Percentiles rank a stretch among this genome's conserved stretches.
phyloP scores from a whole-genome alignment of 2,888 invertebrate species.

The Colletes collaris region DNA sequence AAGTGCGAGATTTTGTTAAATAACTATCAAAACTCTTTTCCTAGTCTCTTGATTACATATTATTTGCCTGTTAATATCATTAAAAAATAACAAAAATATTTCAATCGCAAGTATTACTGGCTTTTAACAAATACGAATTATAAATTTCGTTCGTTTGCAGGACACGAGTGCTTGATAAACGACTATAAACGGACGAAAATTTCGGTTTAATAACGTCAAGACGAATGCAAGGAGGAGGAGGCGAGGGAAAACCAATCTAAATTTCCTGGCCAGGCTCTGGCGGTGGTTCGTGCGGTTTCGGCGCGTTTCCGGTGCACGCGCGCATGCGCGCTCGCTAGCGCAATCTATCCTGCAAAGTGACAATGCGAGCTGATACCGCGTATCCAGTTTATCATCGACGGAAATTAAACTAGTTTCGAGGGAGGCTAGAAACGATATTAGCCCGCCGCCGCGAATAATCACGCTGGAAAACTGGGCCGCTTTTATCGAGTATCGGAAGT shows the following conservation, averaged over 20 bases:
- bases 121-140: too few species aligned
- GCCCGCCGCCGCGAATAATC: slow-evolving; percentile 38
- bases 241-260: neutral
- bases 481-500: slow-evolving; percentile 23
- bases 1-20: too few species aligned
- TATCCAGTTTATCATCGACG: slow-evolving; percentile 53
- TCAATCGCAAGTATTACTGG: too few species aligned
- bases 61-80: too few species aligned
- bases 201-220: too few species aligned
- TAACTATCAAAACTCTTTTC: too few species aligned
- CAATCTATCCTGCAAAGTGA: slow-evolving; percentile 32
- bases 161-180: too few species aligned
- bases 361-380: slow-evolving; percentile 45
- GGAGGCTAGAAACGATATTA: slow-evolving; percentile 42
- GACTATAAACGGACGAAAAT: too few species aligned
- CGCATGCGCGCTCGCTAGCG: neutral
- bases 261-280: slow-evolving; percentile 13
- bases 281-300: slow-evolving; percentile 8
- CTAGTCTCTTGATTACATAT: too few species aligned
- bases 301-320: neutral
- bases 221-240: neutral
- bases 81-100: too few species aligned
- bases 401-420: slow-evolving; percentile 58
- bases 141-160: too few species aligned
- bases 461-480: slow-evolving; percentile 34